These are phyloP conservation scores for Dendroctonus ponderosae DNA, from an alignment of 1,140 invertebrate genomes.

Conservation along the genomic window DNA sequence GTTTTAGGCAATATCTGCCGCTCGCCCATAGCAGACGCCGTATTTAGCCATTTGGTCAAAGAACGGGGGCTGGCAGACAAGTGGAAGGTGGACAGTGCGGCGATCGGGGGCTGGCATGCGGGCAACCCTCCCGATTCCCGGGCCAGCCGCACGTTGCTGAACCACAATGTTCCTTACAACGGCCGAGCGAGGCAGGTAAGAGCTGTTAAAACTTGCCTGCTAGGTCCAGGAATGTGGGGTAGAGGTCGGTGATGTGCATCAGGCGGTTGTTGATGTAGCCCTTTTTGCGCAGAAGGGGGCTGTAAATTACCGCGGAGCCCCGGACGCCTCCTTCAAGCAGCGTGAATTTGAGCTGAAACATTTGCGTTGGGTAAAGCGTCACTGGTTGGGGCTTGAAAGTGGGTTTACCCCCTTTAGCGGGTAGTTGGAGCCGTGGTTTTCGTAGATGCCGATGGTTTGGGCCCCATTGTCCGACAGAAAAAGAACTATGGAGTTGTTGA, in stretches of 20 bases:
- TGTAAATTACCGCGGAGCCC: constrained; percentile 66
- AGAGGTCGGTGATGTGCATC: constrained; percentile 84
- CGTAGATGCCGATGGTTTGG: constrained; percentile 67
- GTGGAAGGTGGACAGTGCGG: constrained; percentile 89
- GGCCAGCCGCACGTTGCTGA: constrained; percentile 68
- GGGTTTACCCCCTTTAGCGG: constrained; percentile 73
- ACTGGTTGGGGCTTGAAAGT: not conserved
- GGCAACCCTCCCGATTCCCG: constrained; percentile 78
- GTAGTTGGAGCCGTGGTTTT: constrained; percentile 83
- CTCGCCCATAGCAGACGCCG: constrained; percentile 92
- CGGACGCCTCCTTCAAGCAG: constrained; percentile 88
- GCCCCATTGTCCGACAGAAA: constrained; percentile 81
- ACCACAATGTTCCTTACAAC: constrained; percentile 68
- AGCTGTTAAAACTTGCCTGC: constrained; percentile 54
- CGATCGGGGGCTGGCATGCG: constrained; percentile 79
- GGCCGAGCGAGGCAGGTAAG: constrained; percentile 76
- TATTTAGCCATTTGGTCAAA: constrained; percentile 69
- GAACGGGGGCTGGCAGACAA: constrained; percentile 49
- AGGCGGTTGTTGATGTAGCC: constrained; percentile 62
- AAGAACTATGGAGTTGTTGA: constrained; percentile 71
- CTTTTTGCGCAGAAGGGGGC: constrained; percentile 55
- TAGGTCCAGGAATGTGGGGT: constrained; percentile 75
- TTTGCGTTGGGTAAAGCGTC: constrained; percentile 9
- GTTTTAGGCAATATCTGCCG: constrained; percentile 84
- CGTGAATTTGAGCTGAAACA: constrained; percentile 60